Base-by-base conservation (phyloP, 2,888 invertebrate species). In the Operophtera brumata region DNA sequence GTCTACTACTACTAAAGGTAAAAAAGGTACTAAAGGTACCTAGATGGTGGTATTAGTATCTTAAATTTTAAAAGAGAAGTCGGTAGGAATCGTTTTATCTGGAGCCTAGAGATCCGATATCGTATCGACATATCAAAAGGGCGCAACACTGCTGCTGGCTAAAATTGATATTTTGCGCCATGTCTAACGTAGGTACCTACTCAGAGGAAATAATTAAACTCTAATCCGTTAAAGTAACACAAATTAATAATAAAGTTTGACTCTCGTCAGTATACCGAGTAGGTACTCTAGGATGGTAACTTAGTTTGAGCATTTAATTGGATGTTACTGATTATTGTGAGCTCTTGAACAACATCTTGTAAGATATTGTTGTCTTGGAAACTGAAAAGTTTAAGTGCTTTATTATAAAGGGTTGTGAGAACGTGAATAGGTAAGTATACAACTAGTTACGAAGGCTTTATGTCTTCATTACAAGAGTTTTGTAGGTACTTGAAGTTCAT, bases 141-240 rank as follows among this genome's bases (percentile, higher is more conserved):
- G 7, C 14, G 8, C 14, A 30, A 48, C 40, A 36, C 25, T 13
- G 26, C 30, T 20, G 20, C 20, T 20, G 14, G n/a, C 47, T 44
- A 10, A 39, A 54, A 57, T 54, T 54, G 50, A 47, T 54, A 57
- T 57, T 57, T 57, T 50, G 57, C 57, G 20, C 53, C 52, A 42
- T 47, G 47, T 13, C 49, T 43, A 35, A 41, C 47, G 57, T 65
- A n/a, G n/a, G n/a, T n/a, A n/a, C n/a, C n/a, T n/a, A 67, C 65
- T 70, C 67, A 62, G 50, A 55, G 59, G 49, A 68, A 67, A 68
- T 70, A 68, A 67, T 68, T 70, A 67, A 67, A 67, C 61, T 71
- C 46, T 69, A 68, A 71, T 67, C 67, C 65, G 61, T 48, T 67
- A 62, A 64, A 70, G 62, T 65, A 66, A 62, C 61, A 60, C 54